Base-by-base conservation (phyloP, 1,140 invertebrate species). In the Drosophila arizonae region DNA sequence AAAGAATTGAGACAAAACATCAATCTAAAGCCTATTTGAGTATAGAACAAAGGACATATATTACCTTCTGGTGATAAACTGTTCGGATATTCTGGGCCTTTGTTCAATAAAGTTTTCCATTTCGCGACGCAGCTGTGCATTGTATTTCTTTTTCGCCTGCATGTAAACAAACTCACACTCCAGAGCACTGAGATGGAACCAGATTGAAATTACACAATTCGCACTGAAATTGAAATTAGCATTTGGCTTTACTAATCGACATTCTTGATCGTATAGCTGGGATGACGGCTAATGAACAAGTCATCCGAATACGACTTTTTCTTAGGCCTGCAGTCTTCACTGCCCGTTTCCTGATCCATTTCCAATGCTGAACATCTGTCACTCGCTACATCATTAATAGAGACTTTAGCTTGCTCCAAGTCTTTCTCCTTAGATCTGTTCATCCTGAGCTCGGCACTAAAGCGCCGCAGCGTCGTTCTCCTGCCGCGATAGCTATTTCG, bases 281-380 rank as follows among this genome's bases (percentile, higher is more conserved):
- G 81, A 41, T 86, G 72, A 1, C 9, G 10, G 15, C 81, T 86
- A 8, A 78, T 0, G 21, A 87, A 78, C 5, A 26, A 57, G 0
- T 51, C 2, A 17, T 87, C 81, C 0, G 21, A 8, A n/a, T 45
- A 71, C 1, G 2, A 17, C 4, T 39, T 11, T 39, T 39, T 39
- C 2, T 13, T 0, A 3, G 10, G 6, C 3, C 11, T 4, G 10
- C 10, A 39, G 3, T 39, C 10, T 11, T 39, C 36, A 39, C 36
- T 11, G 36, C 11, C 0, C 11, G 10, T 3, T 13, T 39, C 10
- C 6, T 1, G 33, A 33, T 8, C 33, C 33, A 8, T 33, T 33
- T 5, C 6, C 0, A 9, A 9, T 33, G 6, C 8, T 9, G 33
- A 33, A 9, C 6, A 8, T 33, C 33, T 1, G 33, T 0, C 6